Percentiles rank a stretch among this genome's conserved stretches.
Conservation (phyloP, 64 coral and sea anemone species). For the Stichodactyla helianthus region DNA sequence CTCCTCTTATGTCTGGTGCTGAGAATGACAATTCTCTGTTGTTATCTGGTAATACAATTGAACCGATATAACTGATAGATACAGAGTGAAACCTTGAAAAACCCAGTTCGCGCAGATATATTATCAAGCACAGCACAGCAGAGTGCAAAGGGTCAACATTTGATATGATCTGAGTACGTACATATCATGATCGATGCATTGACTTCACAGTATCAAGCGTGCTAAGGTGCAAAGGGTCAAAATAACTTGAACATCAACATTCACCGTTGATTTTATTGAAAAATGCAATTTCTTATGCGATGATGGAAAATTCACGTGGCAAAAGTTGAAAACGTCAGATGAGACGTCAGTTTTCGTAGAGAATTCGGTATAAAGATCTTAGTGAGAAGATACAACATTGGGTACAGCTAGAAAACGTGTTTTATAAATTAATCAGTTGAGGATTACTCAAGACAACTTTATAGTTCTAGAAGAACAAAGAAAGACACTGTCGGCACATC, state of each 20-base stretch:
- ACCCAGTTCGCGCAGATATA: not conserved
- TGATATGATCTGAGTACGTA: not conserved
- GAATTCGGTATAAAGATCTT: not conserved
- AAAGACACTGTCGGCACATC: not conserved
- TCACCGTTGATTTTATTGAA: not conserved
- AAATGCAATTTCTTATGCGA: not conserved
- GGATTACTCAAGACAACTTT: not conserved
- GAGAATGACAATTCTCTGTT: not conserved
- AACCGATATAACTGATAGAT: not conserved
- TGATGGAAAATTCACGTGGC: not conserved
- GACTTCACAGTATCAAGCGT: not conserved
- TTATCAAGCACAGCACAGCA: not conserved
- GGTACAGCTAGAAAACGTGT: not conserved
- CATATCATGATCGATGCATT: not conserved
- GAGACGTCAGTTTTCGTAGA: no score
- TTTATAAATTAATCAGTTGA: not conserved
- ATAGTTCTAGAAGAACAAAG: not conserved
- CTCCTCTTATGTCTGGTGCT: not conserved
- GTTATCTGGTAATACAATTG: not conserved
- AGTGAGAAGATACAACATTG: not conserved
- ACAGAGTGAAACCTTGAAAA: no score
- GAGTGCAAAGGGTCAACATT: not conserved
- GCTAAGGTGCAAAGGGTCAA: not conserved
- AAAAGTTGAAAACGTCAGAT: no score
- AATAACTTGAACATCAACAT: not conserved